These are phyloP conservation scores for Latrodectus hesperus DNA, from an alignment of 2,888 invertebrate species.

Conservation along the genomic window DNA sequence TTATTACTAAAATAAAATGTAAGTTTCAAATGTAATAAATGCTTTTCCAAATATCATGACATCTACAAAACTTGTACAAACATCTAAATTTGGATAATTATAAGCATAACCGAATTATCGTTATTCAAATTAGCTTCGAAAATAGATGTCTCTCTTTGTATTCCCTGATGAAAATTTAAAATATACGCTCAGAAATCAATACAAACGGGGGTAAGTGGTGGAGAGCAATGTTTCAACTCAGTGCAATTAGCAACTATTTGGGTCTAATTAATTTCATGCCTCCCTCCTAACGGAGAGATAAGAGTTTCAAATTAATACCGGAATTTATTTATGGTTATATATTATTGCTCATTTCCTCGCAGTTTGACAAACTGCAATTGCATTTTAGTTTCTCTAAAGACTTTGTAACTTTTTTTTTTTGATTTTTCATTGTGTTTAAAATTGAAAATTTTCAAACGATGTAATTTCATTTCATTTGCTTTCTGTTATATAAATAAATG, in stretches of 20 bases:
- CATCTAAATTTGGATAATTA: background rate
- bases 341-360: constrained; percentile 12
- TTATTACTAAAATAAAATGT: too few relatives aligned
- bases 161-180: constrained; percentile 1
- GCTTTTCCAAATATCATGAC: too few relatives aligned
- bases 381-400: background rate
- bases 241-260: constrained; percentile 61
- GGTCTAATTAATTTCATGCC: constrained; percentile 61
- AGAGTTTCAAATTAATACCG: constrained; percentile 59
- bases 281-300: constrained; percentile 41
- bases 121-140: background rate
- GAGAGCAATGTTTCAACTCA: constrained; percentile 2
- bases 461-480: too few relatives aligned
- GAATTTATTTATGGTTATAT: constrained; percentile 48
- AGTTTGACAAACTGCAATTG: background rate
- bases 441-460: background rate
- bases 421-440: background rate
- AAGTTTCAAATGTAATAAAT: too few relatives aligned
- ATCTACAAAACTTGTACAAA: background rate
- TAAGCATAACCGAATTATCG: background rate
- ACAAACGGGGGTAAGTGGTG: constrained; percentile 30
- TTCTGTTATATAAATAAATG: too few relatives aligned
- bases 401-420: too few relatives aligned
- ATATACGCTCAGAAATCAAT: constrained; percentile 49
- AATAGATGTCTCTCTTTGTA: background rate